phyloP scores from a whole-genome alignment of 2,888 invertebrate species.

The Cephalotes varians region DNA sequence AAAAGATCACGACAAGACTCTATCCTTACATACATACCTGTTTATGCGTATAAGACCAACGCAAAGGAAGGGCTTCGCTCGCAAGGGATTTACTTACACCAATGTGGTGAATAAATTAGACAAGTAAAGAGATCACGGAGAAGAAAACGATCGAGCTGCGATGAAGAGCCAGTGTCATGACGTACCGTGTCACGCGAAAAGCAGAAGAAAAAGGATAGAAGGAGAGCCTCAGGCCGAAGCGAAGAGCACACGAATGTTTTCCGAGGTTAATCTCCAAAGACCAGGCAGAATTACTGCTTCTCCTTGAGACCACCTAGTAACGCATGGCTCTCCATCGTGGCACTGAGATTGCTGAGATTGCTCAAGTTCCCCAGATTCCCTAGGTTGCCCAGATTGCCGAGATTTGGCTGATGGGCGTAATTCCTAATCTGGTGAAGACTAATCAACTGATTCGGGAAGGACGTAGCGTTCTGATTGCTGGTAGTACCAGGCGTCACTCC shows the following conservation, averaged over 20 bases:
- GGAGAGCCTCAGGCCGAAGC: background rate
- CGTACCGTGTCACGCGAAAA: slow-evolving; percentile 22
- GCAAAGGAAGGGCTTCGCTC: background rate
- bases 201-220: slow-evolving; percentile 44
- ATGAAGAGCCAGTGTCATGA: slow-evolving; percentile 36
- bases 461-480: slow-evolving; percentile 87
- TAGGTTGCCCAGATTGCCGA: slow-evolving; percentile 86
- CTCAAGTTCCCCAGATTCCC: slow-evolving; percentile 83
- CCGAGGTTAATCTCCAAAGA: slow-evolving; percentile 65
- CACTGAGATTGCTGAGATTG: slow-evolving; percentile 83
- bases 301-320: slow-evolving; percentile 84
- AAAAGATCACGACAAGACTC: slow-evolving; percentile 28
- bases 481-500: slow-evolving; percentile 80
- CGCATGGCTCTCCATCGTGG: slow-evolving; percentile 84
- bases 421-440: slow-evolving; percentile 98
- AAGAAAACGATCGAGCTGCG: slow-evolving; percentile 37
- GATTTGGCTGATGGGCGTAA: slow-evolving; percentile 96
- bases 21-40: slow-evolving; percentile 17
- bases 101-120: slow-evolving; percentile 34
- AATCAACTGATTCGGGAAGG: slow-evolving; percentile 97
- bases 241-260: slow-evolving; percentile 29
- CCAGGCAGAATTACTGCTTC: slow-evolving; percentile 80
- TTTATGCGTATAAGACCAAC: background rate
- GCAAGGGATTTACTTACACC: slow-evolving; percentile 3
- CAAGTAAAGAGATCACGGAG: slow-evolving; percentile 34